phyloP scores from a whole-genome alignment of 2,113 vertebrate species.

The Phainopepla nitens region DNA sequence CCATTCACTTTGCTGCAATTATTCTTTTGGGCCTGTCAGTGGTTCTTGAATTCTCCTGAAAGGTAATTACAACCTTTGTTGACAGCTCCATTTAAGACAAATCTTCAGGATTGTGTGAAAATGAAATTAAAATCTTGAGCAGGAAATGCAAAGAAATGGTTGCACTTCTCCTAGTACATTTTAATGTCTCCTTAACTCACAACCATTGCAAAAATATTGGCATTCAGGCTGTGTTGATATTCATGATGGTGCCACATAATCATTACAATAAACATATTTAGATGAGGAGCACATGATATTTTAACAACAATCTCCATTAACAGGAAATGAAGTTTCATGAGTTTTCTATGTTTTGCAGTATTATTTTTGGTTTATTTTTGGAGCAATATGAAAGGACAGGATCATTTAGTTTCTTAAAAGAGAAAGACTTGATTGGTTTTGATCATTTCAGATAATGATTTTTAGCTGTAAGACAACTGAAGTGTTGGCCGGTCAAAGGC shows the following conservation, averaged over 20 bases:
- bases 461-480: neutral
- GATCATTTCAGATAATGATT: neutral
- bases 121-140: neutral
- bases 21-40: neutral
- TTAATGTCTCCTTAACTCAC: neutral
- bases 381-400: neutral
- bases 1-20: neutral
- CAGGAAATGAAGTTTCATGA: neutral
- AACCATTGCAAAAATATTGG: accelerated
- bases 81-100: neutral
- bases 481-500: neutral
- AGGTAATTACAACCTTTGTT: neutral
- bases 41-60: neutral
- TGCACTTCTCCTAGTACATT: neutral
- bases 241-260: neutral
- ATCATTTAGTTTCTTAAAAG: neutral
- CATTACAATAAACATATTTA: neutral
- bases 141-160: neutral
- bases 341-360: neutral
- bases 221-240: neutral
- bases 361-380: neutral
- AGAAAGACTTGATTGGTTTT: neutral
- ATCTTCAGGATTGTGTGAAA: neutral
- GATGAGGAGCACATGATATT: neutral
- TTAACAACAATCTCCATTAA: neutral